These are phyloP conservation scores for Lates japonicus DNA, from an alignment of 2,797 vertebrate genomes.

Conservation along the genomic window DNA sequence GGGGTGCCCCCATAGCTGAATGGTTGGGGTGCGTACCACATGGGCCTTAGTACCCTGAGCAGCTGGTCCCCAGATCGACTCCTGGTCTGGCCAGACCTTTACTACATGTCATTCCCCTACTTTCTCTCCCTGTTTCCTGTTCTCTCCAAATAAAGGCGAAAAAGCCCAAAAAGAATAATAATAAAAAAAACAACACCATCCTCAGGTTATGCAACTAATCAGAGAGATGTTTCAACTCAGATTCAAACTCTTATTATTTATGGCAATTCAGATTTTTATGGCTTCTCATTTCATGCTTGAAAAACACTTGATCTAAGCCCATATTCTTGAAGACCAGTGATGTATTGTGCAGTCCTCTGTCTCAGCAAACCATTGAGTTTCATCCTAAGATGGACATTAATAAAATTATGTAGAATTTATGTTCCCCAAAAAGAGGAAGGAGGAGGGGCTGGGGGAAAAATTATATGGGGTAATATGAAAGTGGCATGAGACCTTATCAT, in stretches of 20 bases:
- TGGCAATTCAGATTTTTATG: conserved; percentile 4
- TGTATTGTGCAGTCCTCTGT: background rate
- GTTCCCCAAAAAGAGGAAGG: background rate
- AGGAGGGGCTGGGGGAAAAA: background rate
- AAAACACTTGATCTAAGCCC: background rate
- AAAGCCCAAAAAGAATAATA: too few relatives aligned
- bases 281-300: conserved; percentile 40
- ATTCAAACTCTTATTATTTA: conserved; percentile 1
- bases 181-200: background rate
- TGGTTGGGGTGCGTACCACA: too few relatives aligned
- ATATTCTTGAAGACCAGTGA: background rate
- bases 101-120: too few relatives aligned
- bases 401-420: conserved; percentile 19
- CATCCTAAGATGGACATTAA: conserved; percentile 13
- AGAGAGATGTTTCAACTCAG: background rate
- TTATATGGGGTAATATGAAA: conserved; percentile 26
- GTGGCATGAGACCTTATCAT: conserved; percentile 17
- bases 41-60: too few relatives aligned
- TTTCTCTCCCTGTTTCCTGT: too few relatives aligned
- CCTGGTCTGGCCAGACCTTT: too few relatives aligned
- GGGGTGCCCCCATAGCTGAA: too few relatives aligned
- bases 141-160: too few relatives aligned
- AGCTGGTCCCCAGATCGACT: too few relatives aligned
- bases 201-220: background rate
- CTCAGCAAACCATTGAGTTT: conserved; percentile 18